Conservation (phyloP, 2,113 vertebrate genomes). For the Rhinoptilus africanus region DNA sequence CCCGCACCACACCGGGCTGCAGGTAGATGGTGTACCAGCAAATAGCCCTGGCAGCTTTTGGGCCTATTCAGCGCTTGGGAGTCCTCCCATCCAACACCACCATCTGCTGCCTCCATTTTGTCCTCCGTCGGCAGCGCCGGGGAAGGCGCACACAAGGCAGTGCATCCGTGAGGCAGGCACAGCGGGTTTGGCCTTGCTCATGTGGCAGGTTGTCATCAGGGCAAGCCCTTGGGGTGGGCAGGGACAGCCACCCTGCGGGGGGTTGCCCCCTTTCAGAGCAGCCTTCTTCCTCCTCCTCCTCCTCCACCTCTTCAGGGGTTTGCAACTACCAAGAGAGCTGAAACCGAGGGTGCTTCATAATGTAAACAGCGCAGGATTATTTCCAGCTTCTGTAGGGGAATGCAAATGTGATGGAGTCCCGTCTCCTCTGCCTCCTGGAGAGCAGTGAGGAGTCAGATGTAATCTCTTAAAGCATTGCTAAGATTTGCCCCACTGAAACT, state of each 20-base stretch:
- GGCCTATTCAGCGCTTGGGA: background rate
- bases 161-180: rapidly evolving
- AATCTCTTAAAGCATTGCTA: background rate
- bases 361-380: background rate
- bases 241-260: background rate
- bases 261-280: too few relatives aligned
- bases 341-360: background rate
- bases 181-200: rapidly evolving
- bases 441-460: background rate
- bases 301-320: background rate
- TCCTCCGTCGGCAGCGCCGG: rapidly evolving
- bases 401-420: background rate
- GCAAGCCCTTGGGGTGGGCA: background rate
- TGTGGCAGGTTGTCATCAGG: rapidly evolving
- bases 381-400: background rate
- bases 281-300: too few relatives aligned
- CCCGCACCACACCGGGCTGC: rapidly evolving
- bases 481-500: background rate
- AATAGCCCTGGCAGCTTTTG: background rate
- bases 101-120: background rate
- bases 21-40: background rate
- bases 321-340: background rate
- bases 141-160: rapidly evolving
- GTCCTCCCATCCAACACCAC: rapidly evolving
- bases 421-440: background rate